Base-by-base conservation (phyloP, 2,888 invertebrate genomes). In the Dioctria rufipes region DNA sequence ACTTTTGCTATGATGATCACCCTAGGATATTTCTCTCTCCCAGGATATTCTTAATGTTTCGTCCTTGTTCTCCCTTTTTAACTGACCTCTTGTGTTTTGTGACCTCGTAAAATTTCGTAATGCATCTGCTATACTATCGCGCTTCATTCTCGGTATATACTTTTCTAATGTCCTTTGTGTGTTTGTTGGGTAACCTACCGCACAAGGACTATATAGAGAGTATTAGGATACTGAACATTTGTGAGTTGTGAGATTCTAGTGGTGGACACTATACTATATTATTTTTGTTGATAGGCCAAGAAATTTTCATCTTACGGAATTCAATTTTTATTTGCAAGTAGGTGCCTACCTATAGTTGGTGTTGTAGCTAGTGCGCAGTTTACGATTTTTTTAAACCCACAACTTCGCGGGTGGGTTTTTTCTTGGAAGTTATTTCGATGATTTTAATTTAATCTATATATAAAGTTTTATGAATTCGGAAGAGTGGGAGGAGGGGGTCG, bases 51-150 rank as follows among this genome's bases (percentile, higher is more conserved):
- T 63, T 37, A 4, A 11, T 13, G 60, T n/a, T 40, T 60, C 43
- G 13, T 40, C 51, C n/a, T 51, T 39, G 42, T 71, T 71, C 37
- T 71, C 71, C 71, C 51, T 73, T 58, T 58, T 39, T 58, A n/a
- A 37, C 46, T 67, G 73, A 60, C 73, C 73, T 73, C 25, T 25
- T 25, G 25, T 25, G 25, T 25, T 25, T 25, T 25, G 58, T 54
- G 60, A 73, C 73, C 58, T 58, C 73, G 73, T 58, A 73, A 58
- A 6, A 58, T 60, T 73, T 73, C 25, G 2, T 73, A 58, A 58
- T 42, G 73, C 73, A 73, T 73, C 73, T 73, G 73, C 25, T 73
- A 25, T 25, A 25, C 25, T 25, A 25, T 25, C 25, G 25, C 25
- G 25, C 3, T 54, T n/a, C 54, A 11, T 54, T 54, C 11, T 54